Conservation (phyloP, 1,140 invertebrate genomes). For the Drosophila suzukii region DNA sequence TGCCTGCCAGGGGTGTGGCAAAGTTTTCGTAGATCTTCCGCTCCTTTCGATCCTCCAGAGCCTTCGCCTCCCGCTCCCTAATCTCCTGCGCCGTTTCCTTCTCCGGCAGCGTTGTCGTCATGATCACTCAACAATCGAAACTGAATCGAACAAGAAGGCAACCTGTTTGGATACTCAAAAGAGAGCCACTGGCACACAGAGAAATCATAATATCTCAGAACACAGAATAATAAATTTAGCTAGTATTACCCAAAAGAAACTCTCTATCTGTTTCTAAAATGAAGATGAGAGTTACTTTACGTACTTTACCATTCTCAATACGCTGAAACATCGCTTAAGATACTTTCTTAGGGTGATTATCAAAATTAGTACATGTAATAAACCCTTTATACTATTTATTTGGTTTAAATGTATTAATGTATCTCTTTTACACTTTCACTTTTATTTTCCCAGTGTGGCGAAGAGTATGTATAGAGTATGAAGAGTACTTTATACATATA, state of each 20-base stretch:
- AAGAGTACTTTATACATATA: no score
- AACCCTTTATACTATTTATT: no score
- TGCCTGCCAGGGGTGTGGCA: slow-evolving; percentile 75
- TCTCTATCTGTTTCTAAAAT: neutral
- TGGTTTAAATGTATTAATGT: neutral
- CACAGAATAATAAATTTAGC: neutral
- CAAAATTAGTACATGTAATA: no score
- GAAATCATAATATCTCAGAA: neutral
- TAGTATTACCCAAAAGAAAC: neutral
- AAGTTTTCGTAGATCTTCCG: slow-evolving; percentile 77
- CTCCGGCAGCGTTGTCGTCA: slow-evolving; percentile 47
- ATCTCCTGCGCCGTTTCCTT: slow-evolving; percentile 35
- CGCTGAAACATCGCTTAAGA: no score
- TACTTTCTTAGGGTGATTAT: no score
- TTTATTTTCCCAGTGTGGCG: neutral
- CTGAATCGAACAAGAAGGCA: slow-evolving; percentile 49
- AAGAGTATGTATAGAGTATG: neutral
- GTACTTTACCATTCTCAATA: no score
- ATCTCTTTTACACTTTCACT: no score
- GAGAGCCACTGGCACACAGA: slow-evolving; percentile 2
- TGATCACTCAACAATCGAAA: slow-evolving; percentile 38
- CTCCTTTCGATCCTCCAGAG: slow-evolving; percentile 46
- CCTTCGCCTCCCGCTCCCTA: slow-evolving; percentile 37
- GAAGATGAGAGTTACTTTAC: no score
- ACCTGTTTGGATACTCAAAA: slow-evolving; percentile 45